phyloP scores from a whole-genome alignment of 2,113 vertebrate species.

The Rhinichthys klamathensis region DNA sequence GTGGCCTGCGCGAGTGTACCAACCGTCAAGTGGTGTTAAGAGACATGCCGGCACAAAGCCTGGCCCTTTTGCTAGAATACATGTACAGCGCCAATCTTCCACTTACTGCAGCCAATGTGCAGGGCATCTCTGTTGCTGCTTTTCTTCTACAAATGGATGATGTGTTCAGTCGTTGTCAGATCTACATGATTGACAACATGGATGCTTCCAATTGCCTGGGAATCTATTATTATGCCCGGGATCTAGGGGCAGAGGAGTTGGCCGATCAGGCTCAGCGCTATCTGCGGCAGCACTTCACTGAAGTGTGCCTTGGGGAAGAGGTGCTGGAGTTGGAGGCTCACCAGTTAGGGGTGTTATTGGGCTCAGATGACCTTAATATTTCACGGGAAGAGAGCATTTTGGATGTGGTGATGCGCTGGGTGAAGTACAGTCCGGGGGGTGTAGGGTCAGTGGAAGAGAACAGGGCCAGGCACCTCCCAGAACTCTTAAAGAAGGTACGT shows the following conservation, averaged over 20 bases:
- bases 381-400: constrained; percentile 91
- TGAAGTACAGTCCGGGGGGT: constrained; percentile 71
- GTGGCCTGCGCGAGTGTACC: constrained; percentile 86
- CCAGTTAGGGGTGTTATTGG: constrained; percentile 84
- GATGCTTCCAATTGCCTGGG: constrained; percentile 94
- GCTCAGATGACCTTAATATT: constrained; percentile 93
- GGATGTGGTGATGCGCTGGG: constrained; percentile 91
- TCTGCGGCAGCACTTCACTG: constrained; percentile 87
- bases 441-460: constrained; percentile 61
- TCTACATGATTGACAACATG: constrained; percentile 93
- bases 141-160: constrained; percentile 96
- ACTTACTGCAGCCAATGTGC: constrained; percentile 84
- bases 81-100: constrained; percentile 87
- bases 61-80: constrained; percentile 83
- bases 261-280: constrained; percentile 84
- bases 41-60: constrained; percentile 85
- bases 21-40: constrained; percentile 83
- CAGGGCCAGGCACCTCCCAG: constrained; percentile 77
- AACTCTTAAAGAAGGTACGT: constrained; percentile 89
- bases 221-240: constrained; percentile 90
- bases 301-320: constrained; percentile 90
- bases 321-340: constrained; percentile 88
- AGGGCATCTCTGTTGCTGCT: constrained; percentile 86
- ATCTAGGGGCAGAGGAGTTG: constrained; percentile 90
- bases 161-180: constrained; percentile 83